phyloP scores from a whole-genome alignment of 2,113 vertebrate species.

The Brachyhypopomus occidentalis region DNA sequence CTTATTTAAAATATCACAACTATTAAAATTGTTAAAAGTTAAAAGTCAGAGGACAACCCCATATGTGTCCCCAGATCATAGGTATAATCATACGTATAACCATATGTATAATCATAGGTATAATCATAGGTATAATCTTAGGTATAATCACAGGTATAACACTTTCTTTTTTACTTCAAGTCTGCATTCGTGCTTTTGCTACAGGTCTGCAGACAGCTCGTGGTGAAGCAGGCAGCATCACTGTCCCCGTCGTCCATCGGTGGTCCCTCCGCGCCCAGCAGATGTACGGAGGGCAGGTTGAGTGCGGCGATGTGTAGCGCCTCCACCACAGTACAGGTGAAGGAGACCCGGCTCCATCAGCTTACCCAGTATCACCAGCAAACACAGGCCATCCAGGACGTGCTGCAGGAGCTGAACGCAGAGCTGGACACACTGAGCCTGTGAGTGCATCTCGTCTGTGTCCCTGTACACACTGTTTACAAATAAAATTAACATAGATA shows the following conservation, averaged over 20 bases:
- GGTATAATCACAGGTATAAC: neutral
- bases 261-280: constrained; percentile 17
- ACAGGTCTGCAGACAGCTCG: constrained; percentile 58
- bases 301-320: constrained; percentile 77
- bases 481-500: no score
- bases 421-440: constrained; percentile 79
- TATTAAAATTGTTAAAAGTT: no score
- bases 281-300: constrained; percentile 57
- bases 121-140: neutral
- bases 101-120: no score
- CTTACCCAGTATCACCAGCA: constrained; percentile 78
- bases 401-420: constrained; percentile 69
- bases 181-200: neutral
- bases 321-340: constrained; percentile 74
- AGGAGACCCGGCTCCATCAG: constrained; percentile 76
- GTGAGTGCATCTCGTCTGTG: no score
- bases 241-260: constrained; percentile 33
- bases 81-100: neutral
- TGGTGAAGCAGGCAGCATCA: constrained; percentile 60
- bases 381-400: constrained; percentile 65
- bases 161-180: neutral
- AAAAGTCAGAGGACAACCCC: no score
- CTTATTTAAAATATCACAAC: no score
- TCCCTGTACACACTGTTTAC: no score
- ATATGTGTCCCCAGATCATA: no score